Evolutionary conservation across 2,797 vertebrate species (phyloP), one percentile per base, ranked within the genome.

Genomic region (Manis pentadactyla): DNA sequence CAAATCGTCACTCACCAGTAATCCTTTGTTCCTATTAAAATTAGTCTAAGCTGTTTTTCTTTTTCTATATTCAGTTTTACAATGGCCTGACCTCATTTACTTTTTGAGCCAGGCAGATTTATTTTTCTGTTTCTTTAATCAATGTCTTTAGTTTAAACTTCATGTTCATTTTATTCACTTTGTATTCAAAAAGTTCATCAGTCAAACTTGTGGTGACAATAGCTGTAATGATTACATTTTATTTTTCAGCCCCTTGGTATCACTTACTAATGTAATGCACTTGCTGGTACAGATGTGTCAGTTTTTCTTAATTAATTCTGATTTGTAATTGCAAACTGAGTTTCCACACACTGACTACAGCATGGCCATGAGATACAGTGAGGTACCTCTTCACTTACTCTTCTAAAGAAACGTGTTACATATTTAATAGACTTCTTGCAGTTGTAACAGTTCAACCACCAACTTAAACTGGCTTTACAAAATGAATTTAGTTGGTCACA

Each of bases 221-320:
- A 82, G 78, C n/a, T 49, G 17, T 77, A 93, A 92, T 88, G 81
- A 78, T 68, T 94, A 49, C 29, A 74, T 51, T 87, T 92, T 84
- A 74, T 25, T 79, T 81, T 93, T 96, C 74, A 93, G 86, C 51
- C 21, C 14, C 94, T 82, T 64, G 31, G 61, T 94, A 88, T 93
- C 91, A 55, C 55, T 94, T 97, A 85, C 78, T 96, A 94, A 95
- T 49, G 14, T 77, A 89, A 95, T 94, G 69, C 71, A 78, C 59
- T 96, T 95, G 90, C 71, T 96, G 87, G 81, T 71, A 96, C 73
- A 85, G 34, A n/a, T 10, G 75, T 78, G 94, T 96, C 49, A 90
- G 39, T 64, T 93, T 46, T 78, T 93, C 78, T 78, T 93, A 73
- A 61, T 59, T 92, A 93, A 91, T 95, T 87, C 68, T 93, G 46